Percentiles rank a stretch among this genome's conserved stretches.
phyloP scores from a whole-genome alignment of 1,140 invertebrate genomes.

The Bombus soroeensis region DNA sequence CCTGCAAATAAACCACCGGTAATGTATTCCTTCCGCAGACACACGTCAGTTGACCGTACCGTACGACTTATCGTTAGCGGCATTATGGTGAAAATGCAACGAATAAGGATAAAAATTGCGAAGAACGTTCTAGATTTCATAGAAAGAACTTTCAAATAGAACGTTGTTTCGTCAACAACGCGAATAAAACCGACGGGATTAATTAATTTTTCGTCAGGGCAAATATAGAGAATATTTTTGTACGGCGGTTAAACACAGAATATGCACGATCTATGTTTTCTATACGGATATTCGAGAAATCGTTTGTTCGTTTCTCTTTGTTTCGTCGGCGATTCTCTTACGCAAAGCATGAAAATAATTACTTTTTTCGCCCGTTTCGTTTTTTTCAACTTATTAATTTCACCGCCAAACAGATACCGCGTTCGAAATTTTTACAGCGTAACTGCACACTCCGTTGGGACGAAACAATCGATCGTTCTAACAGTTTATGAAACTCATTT shows the following conservation, averaged over 20 bases:
- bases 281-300: background rate
- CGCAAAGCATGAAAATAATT: background rate
- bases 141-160: background rate
- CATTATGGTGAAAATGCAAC: background rate
- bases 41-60: background rate
- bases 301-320: background rate
- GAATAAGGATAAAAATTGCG: background rate
- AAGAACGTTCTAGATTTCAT: background rate
- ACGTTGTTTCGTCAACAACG: background rate
- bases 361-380: background rate
- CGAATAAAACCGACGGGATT: background rate
- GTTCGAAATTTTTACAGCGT: background rate
- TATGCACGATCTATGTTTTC: background rate
- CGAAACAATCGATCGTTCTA: background rate
- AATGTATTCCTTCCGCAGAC: background rate
- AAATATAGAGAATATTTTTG: background rate
- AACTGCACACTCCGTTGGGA: background rate
- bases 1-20: constrained; percentile 68
- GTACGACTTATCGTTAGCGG: background rate
- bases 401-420: background rate
- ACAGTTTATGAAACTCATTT: background rate
- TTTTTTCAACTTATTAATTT: background rate
- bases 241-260: background rate
- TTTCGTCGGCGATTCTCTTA: background rate
- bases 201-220: background rate